A percentile compares a stretch with the other conserved stretches of the same genome.
Evolutionary conservation across 2,888 invertebrate genomes (phyloP).

Genomic region (Microctonus brassicae): DNA sequence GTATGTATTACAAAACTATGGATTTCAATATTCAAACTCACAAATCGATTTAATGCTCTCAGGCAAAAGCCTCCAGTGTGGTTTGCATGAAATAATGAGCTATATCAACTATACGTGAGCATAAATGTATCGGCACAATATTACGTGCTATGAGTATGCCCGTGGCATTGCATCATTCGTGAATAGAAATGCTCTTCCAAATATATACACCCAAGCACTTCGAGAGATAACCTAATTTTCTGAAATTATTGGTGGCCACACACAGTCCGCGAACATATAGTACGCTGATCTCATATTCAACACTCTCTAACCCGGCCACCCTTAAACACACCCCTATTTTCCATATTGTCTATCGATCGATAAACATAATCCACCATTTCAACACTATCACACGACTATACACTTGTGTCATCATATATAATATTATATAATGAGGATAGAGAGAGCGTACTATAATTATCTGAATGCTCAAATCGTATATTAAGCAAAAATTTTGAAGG

Average conservation of each 20-base stretch:
- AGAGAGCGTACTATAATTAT: background rate
- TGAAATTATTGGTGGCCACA: conserved; percentile 53
- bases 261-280: conserved; percentile 1
- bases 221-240: conserved; percentile 54
- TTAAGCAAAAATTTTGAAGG: too few species aligned
- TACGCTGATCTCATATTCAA: conserved; percentile 8
- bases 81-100: conserved; percentile 36
- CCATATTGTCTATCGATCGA: background rate
- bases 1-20: conserved; percentile 1
- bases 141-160: conserved; percentile 9
- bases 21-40: conserved; percentile 30
- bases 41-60: conserved; percentile 23
- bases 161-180: background rate
- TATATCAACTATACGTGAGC: conserved; percentile 33
- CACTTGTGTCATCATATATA: background rate
- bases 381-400: background rate
- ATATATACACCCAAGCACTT: conserved; percentile 29
- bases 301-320: background rate
- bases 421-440: background rate
- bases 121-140: conserved; percentile 42
- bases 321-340: background rate
- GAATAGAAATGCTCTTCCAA: conserved; percentile 24
- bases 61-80: background rate
- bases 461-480: background rate
- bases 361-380: conserved; percentile 1